phyloP scores from a whole-genome alignment of 2,113 vertebrate genomes.

The Rhynchopsitta pachyrhyncha region DNA sequence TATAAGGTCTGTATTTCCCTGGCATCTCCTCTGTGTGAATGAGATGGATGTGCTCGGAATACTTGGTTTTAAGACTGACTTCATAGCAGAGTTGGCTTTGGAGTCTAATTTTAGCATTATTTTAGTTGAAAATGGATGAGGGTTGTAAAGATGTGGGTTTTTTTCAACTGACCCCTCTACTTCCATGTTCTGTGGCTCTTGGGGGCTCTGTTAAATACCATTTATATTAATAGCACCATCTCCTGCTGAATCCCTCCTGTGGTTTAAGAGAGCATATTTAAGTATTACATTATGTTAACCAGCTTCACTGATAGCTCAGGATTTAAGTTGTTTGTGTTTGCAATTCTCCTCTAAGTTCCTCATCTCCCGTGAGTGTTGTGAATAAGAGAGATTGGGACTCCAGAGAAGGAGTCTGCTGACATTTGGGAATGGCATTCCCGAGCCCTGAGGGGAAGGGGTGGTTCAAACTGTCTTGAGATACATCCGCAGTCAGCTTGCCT shows the following conservation, averaged over 20 bases:
- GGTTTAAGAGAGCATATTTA: conserved; percentile 61
- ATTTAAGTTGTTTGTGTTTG: conserved; percentile 10
- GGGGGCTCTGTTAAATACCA: conserved; percentile 46
- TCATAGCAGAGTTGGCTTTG: neutral
- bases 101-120: neutral
- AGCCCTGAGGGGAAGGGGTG: neutral
- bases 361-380: neutral
- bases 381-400: neutral
- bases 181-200: neutral
- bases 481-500: neutral
- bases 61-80: neutral
- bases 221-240: conserved; percentile 54
- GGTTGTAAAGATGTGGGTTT: neutral
- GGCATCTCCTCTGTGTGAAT: neutral
- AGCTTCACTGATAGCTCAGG: neutral
- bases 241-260: conserved; percentile 39
- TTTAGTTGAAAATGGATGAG: neutral
- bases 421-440: neutral
- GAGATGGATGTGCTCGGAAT: neutral
- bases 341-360: neutral
- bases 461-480: neutral
- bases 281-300: conserved; percentile 43
- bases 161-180: conserved; percentile 7
- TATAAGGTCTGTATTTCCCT: neutral
- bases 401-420: neutral